Evolutionary conservation across 2,113 vertebrate species (phyloP), one percentile per base, ranked within the genome.

Genomic region (Mesembrinibis cayennensis): DNA sequence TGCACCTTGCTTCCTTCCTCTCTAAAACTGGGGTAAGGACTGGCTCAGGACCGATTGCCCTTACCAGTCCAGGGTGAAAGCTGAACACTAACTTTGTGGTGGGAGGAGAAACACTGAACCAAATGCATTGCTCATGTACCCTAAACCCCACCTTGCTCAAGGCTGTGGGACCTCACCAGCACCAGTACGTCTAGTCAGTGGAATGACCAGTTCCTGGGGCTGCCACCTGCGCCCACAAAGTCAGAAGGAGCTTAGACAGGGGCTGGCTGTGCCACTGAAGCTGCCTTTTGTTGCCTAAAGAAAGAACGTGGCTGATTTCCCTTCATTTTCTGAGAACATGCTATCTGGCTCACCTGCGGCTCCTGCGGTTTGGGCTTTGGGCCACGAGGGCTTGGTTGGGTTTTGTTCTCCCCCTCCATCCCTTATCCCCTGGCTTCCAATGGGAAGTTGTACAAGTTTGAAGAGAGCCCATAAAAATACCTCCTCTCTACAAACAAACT

Each of bases 101-200:
- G 40, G 6, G 11, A 8, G 22, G 10, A 42, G 17, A 82, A 20
- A 49, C 3, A 1, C 22, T 7, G 18, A 94, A 20, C 18, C 17
- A 30, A 36, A 38, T 4, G 1, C 1, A 1, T 8, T 17, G 11
- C 17, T 52, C 9, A 1, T 3, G 25, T 49, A 52, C 11, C 12
- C n/a, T 27, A 55, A 66, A 4, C 16, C 23, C 25, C 32, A 34
- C 3, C 45, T 77, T 8, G 3, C 32, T 32, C 8, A 11, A 50
- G 38, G 19, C 55, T 40, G 22, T 16, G 14, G 38, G 56, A 65
- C 27, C 30, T 67, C 67, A 53, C 4, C 32, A 77, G 11, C 13
- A 82, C 23, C 0, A 0, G 3, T 14, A 21, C 7, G 18, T 18
- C 14, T 36, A 23, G 17, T 5, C 36, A 55, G 21, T 25, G 52